These are phyloP conservation scores for Cephus rjabovi DNA, from an alignment of 2,888 invertebrate genomes.

Conservation along the genomic window DNA sequence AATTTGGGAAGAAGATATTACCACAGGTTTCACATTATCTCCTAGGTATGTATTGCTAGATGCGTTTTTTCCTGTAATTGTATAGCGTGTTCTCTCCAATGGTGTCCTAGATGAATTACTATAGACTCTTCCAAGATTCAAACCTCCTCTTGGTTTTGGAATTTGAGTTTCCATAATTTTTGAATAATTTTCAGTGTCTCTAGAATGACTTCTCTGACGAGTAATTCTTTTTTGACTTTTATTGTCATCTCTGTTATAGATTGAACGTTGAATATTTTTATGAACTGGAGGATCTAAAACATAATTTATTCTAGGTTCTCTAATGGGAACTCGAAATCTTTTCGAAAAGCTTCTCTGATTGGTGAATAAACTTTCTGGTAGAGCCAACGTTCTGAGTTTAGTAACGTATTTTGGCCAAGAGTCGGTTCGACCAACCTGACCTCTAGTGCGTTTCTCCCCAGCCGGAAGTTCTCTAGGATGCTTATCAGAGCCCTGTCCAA, in stretches of 20 bases:
- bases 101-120: background rate
- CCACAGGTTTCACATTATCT: no score
- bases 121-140: background rate
- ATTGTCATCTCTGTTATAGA: background rate
- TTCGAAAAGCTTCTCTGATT: background rate
- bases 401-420: background rate
- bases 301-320: background rate
- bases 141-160: background rate
- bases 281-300: background rate
- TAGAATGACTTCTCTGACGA: background rate
- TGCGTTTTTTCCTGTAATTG: background rate
- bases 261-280: background rate
- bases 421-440: background rate
- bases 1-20: background rate
- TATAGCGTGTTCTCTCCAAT: background rate
- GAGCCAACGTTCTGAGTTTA: background rate
- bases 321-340: background rate
- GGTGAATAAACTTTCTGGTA: background rate
- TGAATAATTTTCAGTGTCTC: background rate
- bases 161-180: background rate
- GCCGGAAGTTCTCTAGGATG: background rate
- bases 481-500: background rate
- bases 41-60: background rate
- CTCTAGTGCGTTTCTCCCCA: background rate
- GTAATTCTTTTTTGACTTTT: background rate